phyloP scores from a whole-genome alignment of 2,113 vertebrate genomes.

The Varanus salvator region DNA sequence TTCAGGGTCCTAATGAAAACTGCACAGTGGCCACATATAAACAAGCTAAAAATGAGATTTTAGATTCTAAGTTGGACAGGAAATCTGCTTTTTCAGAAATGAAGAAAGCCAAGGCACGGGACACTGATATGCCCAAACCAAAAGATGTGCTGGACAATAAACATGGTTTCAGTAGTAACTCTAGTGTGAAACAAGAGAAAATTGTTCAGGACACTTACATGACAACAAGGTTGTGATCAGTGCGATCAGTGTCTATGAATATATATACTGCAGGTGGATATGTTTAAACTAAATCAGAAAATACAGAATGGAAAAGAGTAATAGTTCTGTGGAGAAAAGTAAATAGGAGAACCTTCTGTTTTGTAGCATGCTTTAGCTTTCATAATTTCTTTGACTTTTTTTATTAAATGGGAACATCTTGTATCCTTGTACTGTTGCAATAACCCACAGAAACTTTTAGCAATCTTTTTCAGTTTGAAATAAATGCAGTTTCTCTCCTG shows the following conservation, averaged over 20 bases:
- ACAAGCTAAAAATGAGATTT: slow-evolving; percentile 49
- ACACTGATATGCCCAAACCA: slow-evolving; percentile 56
- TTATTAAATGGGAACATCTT: slow-evolving; percentile 79
- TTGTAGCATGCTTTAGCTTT: slow-evolving; percentile 78
- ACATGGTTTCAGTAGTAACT: slow-evolving; percentile 63
- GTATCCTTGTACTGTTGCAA: slow-evolving; percentile 81
- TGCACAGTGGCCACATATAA: slow-evolving; percentile 38
- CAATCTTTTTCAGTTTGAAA: slow-evolving; percentile 79
- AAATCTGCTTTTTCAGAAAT: slow-evolving; percentile 58
- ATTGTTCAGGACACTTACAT: slow-evolving; percentile 76
- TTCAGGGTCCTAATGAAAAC: slow-evolving; percentile 67
- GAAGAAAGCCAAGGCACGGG: slow-evolving; percentile 60
- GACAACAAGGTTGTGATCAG: slow-evolving; percentile 80
- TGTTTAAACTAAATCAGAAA: slow-evolving; percentile 68
- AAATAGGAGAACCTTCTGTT: slow-evolving; percentile 66
- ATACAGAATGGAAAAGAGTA: slow-evolving; percentile 66
- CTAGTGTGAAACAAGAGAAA: slow-evolving; percentile 65
- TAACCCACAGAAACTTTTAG: slow-evolving; percentile 77
- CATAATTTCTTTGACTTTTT: slow-evolving; percentile 74
- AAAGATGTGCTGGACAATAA: slow-evolving; percentile 57
- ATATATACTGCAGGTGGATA: slow-evolving; percentile 63
- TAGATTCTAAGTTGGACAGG: slow-evolving; percentile 58
- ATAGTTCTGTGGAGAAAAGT: slow-evolving; percentile 63
- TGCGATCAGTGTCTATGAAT: slow-evolving; percentile 34
- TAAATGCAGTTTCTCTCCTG: slow-evolving; percentile 75